phyloP scores from a whole-genome alignment of 2,888 invertebrate genomes.

The Lymantria dispar region DNA sequence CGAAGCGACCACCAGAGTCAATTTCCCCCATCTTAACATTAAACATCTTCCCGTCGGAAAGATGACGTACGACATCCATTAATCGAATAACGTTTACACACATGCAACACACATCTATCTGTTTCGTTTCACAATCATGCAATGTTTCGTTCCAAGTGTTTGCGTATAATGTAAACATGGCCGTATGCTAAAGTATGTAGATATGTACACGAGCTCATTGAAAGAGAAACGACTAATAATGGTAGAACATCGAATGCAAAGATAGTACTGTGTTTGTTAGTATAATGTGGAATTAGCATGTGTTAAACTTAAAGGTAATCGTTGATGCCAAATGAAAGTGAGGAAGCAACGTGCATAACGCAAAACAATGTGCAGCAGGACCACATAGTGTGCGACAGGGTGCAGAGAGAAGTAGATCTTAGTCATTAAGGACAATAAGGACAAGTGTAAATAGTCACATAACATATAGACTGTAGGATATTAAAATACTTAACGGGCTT shows the following conservation, averaged over 20 bases:
- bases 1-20: conserved; percentile 75
- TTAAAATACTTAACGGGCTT: conserved; percentile 47
- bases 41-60: conserved; percentile 73
- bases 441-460: conserved; percentile 25
- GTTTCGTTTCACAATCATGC: conserved; percentile 76
- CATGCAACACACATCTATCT: conserved; percentile 81
- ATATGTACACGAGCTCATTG: conserved; percentile 63
- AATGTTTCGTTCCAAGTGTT: conserved; percentile 52
- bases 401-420: conserved; percentile 38
- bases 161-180: conserved; percentile 41
- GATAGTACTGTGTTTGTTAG: conserved; percentile 65
- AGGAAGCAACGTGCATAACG: conserved; percentile 69
- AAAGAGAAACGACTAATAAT: conserved; percentile 53
- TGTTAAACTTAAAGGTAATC: conserved; percentile 44
- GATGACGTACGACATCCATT: conserved; percentile 79
- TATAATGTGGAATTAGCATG: conserved; percentile 62
- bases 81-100: conserved; percentile 69
- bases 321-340: conserved; percentile 52
- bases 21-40: conserved; percentile 76
- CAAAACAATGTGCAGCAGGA: conserved; percentile 67
- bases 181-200: conserved; percentile 43
- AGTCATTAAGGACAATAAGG: conserved; percentile 32
- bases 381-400: conserved; percentile 61
- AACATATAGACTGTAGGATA: conserved; percentile 33
- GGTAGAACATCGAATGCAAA: conserved; percentile 67